A percentile compares a stretch with the other conserved stretches of the same genome.
These are phyloP conservation scores for Austrolebias charrua DNA, from an alignment of 2,797 vertebrate species.

Conservation along the genomic window DNA sequence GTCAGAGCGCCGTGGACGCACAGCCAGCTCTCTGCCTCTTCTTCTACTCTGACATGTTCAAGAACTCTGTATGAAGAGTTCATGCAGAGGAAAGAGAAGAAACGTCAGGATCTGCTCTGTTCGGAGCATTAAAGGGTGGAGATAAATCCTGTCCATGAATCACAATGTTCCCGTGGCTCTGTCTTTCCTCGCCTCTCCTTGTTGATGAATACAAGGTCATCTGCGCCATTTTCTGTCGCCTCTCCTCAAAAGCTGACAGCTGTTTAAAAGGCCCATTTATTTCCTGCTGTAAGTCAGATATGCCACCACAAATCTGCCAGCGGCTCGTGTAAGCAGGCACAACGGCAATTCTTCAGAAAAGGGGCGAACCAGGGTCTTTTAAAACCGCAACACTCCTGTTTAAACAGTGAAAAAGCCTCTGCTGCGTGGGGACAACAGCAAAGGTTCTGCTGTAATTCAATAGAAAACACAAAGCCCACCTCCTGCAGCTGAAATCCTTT, in stretches of 20 bases:
- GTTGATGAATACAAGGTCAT: constrained; percentile 8
- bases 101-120: constrained; percentile 7
- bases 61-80: constrained; percentile 7
- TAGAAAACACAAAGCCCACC: neutral
- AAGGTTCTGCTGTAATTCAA: constrained; percentile 4
- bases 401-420: constrained; percentile 36
- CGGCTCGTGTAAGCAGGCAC: constrained; percentile 48
- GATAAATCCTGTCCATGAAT: constrained; percentile 30
- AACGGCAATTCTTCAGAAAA: constrained; percentile 47
- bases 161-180: constrained; percentile 5
- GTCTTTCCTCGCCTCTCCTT: neutral
- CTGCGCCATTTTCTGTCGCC: neutral
- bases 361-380: neutral
- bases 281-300: constrained; percentile 41
- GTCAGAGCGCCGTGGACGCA: no score
- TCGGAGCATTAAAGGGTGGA: constrained; percentile 2
- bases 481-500: neutral
- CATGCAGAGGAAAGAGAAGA: constrained; percentile 22
- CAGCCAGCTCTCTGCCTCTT: neutral
- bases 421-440: constrained; percentile 3
- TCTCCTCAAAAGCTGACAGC: constrained; percentile 19
- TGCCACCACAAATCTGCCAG: constrained; percentile 27
- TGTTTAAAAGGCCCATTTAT: constrained; percentile 44
- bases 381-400: constrained; percentile 21
- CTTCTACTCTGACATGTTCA: neutral